Conservation (phyloP, 2,113 vertebrate species). For the Abramis brama region DNA sequence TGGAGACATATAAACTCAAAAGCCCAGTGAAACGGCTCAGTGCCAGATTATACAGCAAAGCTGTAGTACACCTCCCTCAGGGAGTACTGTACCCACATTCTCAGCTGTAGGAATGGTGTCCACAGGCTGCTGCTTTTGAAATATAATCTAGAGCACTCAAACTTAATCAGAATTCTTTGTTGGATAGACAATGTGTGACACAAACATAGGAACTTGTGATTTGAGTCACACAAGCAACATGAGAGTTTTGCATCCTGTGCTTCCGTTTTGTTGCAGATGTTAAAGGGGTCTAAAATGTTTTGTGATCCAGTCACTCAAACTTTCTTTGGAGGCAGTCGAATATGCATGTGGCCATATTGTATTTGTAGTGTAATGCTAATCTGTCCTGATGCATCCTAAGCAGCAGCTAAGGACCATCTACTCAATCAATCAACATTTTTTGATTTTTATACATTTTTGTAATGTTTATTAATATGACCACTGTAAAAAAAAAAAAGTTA, state of each 20-base stretch:
- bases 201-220: neutral
- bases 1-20: constrained; percentile 43
- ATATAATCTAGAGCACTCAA: neutral
- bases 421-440: neutral
- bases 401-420: neutral
- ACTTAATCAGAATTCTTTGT: neutral
- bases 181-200: neutral
- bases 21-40: constrained; percentile 16
- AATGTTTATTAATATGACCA: too few species aligned
- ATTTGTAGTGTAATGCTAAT: neutral
- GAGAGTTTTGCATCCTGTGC: neutral
- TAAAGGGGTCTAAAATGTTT: neutral
- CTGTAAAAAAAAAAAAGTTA: too few species aligned
- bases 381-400: neutral
- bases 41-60: constrained; percentile 44
- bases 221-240: neutral
- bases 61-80: neutral
- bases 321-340: neutral
- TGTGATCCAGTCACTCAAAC: neutral
- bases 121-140: neutral
- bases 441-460: too few species aligned
- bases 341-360: neutral
- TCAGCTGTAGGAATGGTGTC: constrained; percentile 2
- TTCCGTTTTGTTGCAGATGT: neutral
- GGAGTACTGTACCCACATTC: constrained; percentile 35